Percentiles rank a stretch among this genome's conserved stretches.
Evolutionary conservation across 2,797 vertebrate species (phyloP).

Genomic region (Lepilemur ruficaudatus): DNA sequence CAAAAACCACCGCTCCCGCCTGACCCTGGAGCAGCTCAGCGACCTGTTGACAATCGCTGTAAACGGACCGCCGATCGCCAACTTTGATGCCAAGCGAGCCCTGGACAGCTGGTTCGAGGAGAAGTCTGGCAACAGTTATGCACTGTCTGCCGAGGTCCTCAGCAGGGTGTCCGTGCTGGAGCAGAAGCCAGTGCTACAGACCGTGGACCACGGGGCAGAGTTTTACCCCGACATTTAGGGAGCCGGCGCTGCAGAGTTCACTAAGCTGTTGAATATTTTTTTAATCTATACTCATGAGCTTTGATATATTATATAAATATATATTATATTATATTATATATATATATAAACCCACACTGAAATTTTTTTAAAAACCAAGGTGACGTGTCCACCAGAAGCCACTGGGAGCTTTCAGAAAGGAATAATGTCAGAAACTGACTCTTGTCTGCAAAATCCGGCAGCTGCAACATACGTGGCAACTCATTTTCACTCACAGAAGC

Average conservation of each 20-base stretch:
- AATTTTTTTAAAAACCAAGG: conserved; percentile 80
- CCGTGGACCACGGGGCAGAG: conserved; percentile 90
- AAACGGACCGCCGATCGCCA: conserved; percentile 92
- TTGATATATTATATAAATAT: conserved; percentile 89
- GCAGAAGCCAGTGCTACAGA: conserved; percentile 90
- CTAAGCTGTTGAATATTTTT: conserved; percentile 86
- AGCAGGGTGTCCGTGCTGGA: conserved; percentile 91
- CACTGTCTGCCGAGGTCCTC: conserved; percentile 91
- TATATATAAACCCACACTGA: conserved; percentile 87
- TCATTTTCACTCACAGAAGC: conserved; percentile 81
- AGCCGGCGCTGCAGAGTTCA: conserved; percentile 76
- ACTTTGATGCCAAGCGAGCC: conserved; percentile 95
- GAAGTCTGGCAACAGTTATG: conserved; percentile 93
- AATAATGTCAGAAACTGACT: conserved; percentile 77
- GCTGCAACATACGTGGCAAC: conserved; percentile 83
- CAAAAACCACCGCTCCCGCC: conserved; percentile 93
- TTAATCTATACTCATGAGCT: conserved; percentile 87
- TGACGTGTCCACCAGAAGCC: conserved; percentile 82
- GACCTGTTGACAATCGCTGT: conserved; percentile 93
- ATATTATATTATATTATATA: conserved; percentile 82
- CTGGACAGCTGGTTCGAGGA: conserved; percentile 99
- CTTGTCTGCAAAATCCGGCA: conserved; percentile 83
- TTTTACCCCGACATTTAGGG: conserved; percentile 92
- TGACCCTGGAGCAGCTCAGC: conserved; percentile 95
- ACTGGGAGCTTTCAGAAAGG: conserved; percentile 84